Evolutionary conservation across 2,797 vertebrate genomes (phyloP).

Genomic region (Paedocypris micromegethes): DNA sequence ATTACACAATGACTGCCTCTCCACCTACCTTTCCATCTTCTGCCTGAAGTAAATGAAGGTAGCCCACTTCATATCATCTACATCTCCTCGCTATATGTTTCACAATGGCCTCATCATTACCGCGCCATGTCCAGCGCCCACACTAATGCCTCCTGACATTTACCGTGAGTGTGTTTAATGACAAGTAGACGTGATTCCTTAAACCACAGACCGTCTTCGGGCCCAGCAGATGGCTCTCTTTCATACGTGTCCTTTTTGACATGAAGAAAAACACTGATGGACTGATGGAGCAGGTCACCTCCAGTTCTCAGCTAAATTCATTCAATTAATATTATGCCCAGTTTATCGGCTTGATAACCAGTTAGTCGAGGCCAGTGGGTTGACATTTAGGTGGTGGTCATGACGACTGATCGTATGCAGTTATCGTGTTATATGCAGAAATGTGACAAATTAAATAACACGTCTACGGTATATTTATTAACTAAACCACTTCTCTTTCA

Average conservation of each 20-base stretch:
- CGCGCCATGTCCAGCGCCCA: conserved; percentile 27
- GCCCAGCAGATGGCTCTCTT: conserved; percentile 54
- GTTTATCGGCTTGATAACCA: too few species aligned
- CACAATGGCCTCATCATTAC: conserved; percentile 21
- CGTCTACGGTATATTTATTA: too few species aligned
- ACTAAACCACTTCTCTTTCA: too few species aligned
- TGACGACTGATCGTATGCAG: too few species aligned
- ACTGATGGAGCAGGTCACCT: conserved; percentile 43
- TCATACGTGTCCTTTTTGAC: conserved; percentile 41
- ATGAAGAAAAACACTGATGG: conserved; percentile 52
- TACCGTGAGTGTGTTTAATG: conserved; percentile 41
- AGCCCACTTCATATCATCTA: conserved; percentile 12
- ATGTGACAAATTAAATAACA: too few species aligned
- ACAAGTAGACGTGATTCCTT: conserved; percentile 32
- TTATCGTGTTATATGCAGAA: too few species aligned
- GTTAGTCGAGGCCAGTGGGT: too few species aligned
- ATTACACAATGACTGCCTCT: conserved; percentile 37
- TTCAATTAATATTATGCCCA: too few species aligned
- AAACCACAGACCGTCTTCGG: conserved; percentile 35
- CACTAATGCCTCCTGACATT: conserved; percentile 44
- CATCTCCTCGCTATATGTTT: conserved; percentile 14
- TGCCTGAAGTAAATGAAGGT: conserved; percentile 39
- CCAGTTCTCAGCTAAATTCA: neutral
- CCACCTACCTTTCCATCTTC: conserved; percentile 28
- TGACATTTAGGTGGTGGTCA: too few species aligned